Evolutionary conservation across 1,140 invertebrate genomes (phyloP).

Genomic region (Calycopis cecrops): DNA sequence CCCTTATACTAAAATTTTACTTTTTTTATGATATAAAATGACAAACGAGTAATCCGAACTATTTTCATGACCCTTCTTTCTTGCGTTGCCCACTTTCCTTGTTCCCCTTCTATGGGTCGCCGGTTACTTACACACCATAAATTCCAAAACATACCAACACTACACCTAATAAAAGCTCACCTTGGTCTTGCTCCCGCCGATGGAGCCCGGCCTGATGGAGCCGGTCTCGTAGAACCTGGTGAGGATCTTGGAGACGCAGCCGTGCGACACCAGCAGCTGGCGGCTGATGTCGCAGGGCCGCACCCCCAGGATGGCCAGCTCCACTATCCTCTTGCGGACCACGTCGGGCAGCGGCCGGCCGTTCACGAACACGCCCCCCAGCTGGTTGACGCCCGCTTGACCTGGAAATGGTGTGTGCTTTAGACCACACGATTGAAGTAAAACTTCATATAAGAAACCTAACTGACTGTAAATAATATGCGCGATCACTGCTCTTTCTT

Average conservation of each 20-base stretch:
- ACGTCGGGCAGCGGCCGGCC: slow-evolving; percentile 95
- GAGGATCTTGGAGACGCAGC: slow-evolving; percentile 93
- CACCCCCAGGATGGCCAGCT: slow-evolving; percentile 92
- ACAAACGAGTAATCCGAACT: too few species aligned
- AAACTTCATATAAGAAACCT: too few species aligned
- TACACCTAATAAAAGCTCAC: slow-evolving; percentile 71
- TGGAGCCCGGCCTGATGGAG: slow-evolving; percentile 92
- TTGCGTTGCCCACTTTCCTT: too few species aligned
- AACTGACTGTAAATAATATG: too few species aligned
- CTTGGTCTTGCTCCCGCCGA: slow-evolving; percentile 94
- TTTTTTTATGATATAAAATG: too few species aligned
- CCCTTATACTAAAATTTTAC: too few species aligned
- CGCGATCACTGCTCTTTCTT: too few species aligned
- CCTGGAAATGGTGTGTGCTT: slow-evolving; percentile 78
- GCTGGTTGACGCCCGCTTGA: slow-evolving; percentile 96
- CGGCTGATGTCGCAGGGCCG: slow-evolving; percentile 97
- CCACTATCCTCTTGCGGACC: slow-evolving; percentile 94
- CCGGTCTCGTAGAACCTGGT: slow-evolving; percentile 97
- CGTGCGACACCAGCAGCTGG: slow-evolving; percentile 95
- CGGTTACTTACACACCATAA: too few species aligned
- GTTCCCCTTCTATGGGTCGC: too few species aligned
- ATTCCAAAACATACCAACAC: too few species aligned
- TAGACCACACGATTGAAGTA: too few species aligned
- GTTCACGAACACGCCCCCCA: slow-evolving; percentile 97
- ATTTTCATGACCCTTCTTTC: too few species aligned